phyloP scores from a whole-genome alignment of 2,113 vertebrate species.

The Fulica atra region DNA sequence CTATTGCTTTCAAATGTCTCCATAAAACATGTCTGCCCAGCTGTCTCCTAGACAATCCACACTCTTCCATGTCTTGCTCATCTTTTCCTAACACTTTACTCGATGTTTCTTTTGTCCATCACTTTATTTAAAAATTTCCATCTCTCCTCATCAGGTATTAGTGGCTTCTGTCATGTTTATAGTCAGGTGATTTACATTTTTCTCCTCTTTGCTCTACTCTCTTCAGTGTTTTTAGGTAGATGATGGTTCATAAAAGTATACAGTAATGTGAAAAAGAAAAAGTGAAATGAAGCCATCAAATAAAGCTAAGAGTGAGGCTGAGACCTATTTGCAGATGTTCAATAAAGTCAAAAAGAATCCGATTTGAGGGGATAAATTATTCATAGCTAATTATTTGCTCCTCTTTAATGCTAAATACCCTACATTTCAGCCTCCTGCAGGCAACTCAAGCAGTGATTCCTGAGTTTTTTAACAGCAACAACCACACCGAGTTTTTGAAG shows the following conservation, averaged over 20 bases:
- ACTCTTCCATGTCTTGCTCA: background rate
- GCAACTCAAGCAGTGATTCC: slow-evolving; percentile 58
- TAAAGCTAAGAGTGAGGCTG: slow-evolving; percentile 6
- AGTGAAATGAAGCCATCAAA: background rate
- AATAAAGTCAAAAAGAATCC: slow-evolving; percentile 60
- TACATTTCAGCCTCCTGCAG: slow-evolving; percentile 64
- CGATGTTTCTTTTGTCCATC: background rate
- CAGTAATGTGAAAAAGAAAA: background rate
- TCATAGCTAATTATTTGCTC: slow-evolving; percentile 69
- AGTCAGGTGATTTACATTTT: background rate
- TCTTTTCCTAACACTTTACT: background rate
- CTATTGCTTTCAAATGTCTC: background rate
- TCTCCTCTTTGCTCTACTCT: background rate
- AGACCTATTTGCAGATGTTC: slow-evolving; percentile 59
- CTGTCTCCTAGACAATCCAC: background rate
- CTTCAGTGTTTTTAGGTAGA: background rate
- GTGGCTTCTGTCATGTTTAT: background rate
- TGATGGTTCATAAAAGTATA: background rate
- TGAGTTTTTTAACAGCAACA: slow-evolving; percentile 42
- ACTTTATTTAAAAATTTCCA: background rate
- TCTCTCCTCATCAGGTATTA: rapidly evolving
- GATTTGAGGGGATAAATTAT: slow-evolving; percentile 70
- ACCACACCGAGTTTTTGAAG: slow-evolving; percentile 46
- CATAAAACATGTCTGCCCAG: background rate
- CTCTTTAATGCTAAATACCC: slow-evolving; percentile 67